These are phyloP conservation scores for Cantharis nigra DNA, from an alignment of 2,888 invertebrate species.

Conservation along the genomic window DNA sequence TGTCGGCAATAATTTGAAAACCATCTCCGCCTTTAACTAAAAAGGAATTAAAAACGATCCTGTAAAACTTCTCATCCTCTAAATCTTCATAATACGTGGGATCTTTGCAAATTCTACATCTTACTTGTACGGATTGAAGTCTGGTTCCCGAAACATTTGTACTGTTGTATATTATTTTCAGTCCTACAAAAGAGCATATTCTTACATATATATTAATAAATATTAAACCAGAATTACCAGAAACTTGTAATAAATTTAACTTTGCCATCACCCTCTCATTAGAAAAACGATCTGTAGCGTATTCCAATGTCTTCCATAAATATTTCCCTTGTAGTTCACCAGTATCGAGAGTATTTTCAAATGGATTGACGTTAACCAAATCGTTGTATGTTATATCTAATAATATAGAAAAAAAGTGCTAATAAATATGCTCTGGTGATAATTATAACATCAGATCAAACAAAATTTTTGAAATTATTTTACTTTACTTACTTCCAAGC, in stretches of 20 bases:
- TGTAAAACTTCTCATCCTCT: conserved; percentile 62
- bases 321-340: conserved; percentile 30
- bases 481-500: conserved; percentile 5
- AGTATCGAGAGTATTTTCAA: conserved; percentile 71
- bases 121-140: conserved; percentile 61
- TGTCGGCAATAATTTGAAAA: conserved; percentile 58
- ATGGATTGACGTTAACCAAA: conserved; percentile 72
- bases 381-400: conserved; percentile 73
- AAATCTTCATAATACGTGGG: conserved; percentile 66
- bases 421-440: too few relatives aligned
- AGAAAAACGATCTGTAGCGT: conserved; percentile 56
- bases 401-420: conserved; percentile 48
- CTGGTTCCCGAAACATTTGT: conserved; percentile 62
- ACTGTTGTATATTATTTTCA: conserved; percentile 66
- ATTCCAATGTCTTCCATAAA: conserved; percentile 56
- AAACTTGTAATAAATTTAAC: conserved; percentile 64
- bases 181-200: conserved; percentile 55
- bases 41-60: conserved; percentile 64
- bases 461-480: not conserved
- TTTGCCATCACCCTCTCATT: conserved; percentile 44
- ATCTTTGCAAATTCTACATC: conserved; percentile 67
- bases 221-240: conserved; percentile 53
- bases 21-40: conserved; percentile 72
- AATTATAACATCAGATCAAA: not conserved
- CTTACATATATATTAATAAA: not conserved